Evolutionary conservation across 92 coral and sea anemone genomes (phyloP).

Genomic region (Porites divaricata): DNA sequence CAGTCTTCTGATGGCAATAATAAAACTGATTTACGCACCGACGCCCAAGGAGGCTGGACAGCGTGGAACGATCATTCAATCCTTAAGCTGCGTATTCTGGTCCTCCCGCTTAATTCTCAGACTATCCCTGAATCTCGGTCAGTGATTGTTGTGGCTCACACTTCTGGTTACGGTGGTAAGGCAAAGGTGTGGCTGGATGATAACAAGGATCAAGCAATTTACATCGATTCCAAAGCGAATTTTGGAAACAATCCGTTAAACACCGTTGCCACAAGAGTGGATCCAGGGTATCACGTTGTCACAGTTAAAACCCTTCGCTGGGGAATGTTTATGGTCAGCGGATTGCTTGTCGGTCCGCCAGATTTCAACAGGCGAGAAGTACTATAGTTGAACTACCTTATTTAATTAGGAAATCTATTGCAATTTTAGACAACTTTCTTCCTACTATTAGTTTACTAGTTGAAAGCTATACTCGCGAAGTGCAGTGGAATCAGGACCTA

Average conservation of each 20-base stretch:
- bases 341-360: constrained; percentile 71
- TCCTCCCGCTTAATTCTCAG: constrained; percentile 26
- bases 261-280: constrained; percentile 48
- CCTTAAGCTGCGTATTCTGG: constrained; percentile 39
- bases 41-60: constrained; percentile 65
- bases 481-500: too few relatives aligned
- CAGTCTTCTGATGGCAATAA: not conserved
- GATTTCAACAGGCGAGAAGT: constrained; percentile 44
- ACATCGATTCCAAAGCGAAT: constrained; percentile 15
- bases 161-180: constrained; percentile 44
- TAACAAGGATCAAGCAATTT: constrained; percentile 18
- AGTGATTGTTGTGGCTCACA: constrained; percentile 52
- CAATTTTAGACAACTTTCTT: too few relatives aligned
- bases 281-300: constrained; percentile 55
- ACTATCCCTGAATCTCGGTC: constrained; percentile 47
- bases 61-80: constrained; percentile 29
- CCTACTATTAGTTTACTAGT: too few relatives aligned
- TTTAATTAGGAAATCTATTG: constrained; percentile 5
- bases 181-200: constrained; percentile 62
- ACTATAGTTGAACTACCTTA: constrained; percentile 28
- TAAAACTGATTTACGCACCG: constrained; percentile 21
- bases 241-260: constrained; percentile 52
- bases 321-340: constrained; percentile 62
- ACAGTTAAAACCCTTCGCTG: constrained; percentile 48
- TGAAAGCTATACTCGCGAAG: too few relatives aligned